Base-by-base conservation (phyloP, 2,113 vertebrate species). In the Cacatua alba region DNA sequence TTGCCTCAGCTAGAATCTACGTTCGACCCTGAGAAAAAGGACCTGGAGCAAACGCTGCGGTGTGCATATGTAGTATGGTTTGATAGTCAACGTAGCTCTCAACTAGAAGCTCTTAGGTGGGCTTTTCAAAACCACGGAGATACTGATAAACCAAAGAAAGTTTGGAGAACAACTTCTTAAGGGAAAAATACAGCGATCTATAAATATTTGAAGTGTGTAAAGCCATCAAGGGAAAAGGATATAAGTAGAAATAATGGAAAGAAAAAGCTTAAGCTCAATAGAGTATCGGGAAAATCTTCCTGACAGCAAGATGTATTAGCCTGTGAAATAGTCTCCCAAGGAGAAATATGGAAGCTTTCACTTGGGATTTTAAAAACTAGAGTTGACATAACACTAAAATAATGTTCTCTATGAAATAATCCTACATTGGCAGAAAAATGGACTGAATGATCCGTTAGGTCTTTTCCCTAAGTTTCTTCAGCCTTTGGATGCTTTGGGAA, bases 351-450 rank as follows among this genome's bases (percentile, higher is more conserved):
- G 88, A 94, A 93, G 86, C n/a, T 93, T 95, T 96, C 90, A 89
- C 69, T 51, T 69, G 90, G 86, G 92, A 96, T 95, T 95, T 93
- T 87, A 96, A 94, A 93, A 96, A 76, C 90, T 79, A 37, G 86
- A 93, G 80, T 92, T 94, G 90, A 94, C 83, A 71, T 84, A 94
- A 71, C 82, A 79, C 57, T 83, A 92, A 96, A 85, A 96, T 41
- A 94, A 90, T 65, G 52, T 71, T 84, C 77, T 79, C 49, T 92
- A 41, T 88, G 52, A 97, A 95, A 83, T 91, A 96, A 95, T 86
- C 85, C 77, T 86, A 76, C 41, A 25, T 7, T 84, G 83, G 65
- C 62, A 94, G 69, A 93, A 88, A 91, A 93, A 57, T 49, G 49
- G 48, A 39, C 65, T 49, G 52, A 43, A 82, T 62, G 24, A 93